phyloP scores from a whole-genome alignment of 2,888 invertebrate genomes.

The Kryphioiulus occultus region DNA sequence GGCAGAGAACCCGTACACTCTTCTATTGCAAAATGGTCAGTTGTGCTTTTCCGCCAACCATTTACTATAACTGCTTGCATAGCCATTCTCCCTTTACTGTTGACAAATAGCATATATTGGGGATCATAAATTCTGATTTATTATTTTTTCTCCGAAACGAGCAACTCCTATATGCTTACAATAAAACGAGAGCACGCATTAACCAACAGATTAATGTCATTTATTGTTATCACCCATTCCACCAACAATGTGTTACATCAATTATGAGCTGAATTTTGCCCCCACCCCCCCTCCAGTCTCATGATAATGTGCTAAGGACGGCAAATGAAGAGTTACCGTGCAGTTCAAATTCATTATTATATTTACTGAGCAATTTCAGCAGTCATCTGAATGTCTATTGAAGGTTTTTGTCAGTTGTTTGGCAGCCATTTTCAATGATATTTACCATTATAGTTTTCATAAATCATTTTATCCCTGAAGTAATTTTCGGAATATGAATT shows the following conservation, averaged over 20 bases:
- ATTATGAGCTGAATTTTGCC: constrained; percentile 21
- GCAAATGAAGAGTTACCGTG: not conserved
- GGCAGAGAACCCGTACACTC: not conserved
- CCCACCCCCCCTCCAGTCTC: not conserved
- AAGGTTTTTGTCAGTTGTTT: not conserved
- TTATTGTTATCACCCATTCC: constrained; percentile 28
- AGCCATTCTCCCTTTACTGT: constrained; percentile 10
- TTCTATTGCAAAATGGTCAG: constrained; percentile 28
- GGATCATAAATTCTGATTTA: constrained; percentile 38
- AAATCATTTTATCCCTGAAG: not conserved
- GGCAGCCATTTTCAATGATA: not conserved
- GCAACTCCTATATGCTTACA: constrained; percentile 24
- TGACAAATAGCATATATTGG: constrained; percentile 39
- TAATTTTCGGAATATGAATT: not conserved
- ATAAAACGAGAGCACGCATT: constrained; percentile 40
- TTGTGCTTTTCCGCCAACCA: not conserved
- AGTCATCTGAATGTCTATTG: not conserved
- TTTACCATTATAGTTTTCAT: not conserved
- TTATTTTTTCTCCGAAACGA: constrained; percentile 26
- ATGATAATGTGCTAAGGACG: not conserved
- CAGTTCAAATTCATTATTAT: not conserved
- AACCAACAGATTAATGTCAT: constrained; percentile 27
- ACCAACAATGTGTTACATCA: constrained; percentile 10
- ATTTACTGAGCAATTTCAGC: not conserved
- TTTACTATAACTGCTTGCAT: constrained; percentile 13